Evolutionary conservation across 1,140 invertebrate species (phyloP), one percentile per base, ranked within the genome.

Genomic region (Drosophila oshimai): DNA sequence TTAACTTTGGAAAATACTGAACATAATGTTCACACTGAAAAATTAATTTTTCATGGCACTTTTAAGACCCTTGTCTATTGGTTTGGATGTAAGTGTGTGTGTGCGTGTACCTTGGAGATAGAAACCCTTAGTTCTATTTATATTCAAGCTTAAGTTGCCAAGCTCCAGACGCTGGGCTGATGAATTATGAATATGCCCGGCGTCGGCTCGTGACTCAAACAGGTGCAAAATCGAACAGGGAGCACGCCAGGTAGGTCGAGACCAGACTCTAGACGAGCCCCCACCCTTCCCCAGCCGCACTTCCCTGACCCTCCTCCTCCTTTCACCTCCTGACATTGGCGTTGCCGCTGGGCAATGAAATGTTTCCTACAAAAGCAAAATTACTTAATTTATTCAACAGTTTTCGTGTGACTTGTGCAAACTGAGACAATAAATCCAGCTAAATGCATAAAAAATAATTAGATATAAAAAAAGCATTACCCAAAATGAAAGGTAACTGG

Each of bases 401-500:
- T 81, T 74, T 80, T 81, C 72, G 77, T 81, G 72, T 76, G 78
- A 83, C 61, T 47, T 17, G 36, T 37, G 41, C 22, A 31, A 72
- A 51, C 70, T 44, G 57, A 80, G 75, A 80, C 60, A 81, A 80
- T 80, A 76, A 80, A 80, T 81, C 49, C 39, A 76, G 53, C 36
- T 45, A 62, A 80, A 67, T 80, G 71, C 54, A 65, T 65, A 67
- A 71, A 75, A 76, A 68, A 54, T 51, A 51, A 71, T 33, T 44
- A 46, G 33, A 65, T 58, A 58, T 51, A 64, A 42, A 57, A 73
- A 65, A 53, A 42, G 31, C 71, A 55, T 51, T 51, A 67, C 54
- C 77, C 77, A 74, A 76, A 81, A 81, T 75, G 77, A 81, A 81
- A 81, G 77, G 77, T 42, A 81, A 81, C 77, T 71, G 77, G 77